These are phyloP conservation scores for Spea hammondii DNA, from an alignment of 2,797 vertebrate genomes.

Conservation along the genomic window DNA sequence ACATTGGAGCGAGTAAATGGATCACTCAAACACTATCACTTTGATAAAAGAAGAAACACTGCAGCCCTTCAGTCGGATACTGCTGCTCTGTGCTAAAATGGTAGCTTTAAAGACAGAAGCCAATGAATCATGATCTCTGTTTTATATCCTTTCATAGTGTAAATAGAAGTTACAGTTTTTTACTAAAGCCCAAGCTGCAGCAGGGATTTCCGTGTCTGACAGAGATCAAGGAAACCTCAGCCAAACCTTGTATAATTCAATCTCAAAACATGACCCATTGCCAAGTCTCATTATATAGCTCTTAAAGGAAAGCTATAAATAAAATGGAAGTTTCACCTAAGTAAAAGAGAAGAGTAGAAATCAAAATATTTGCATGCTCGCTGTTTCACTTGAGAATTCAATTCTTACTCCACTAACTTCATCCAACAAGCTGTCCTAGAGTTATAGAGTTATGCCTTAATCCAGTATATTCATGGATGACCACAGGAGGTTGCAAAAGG, in stretches of 20 bases:
- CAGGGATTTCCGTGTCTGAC: conserved; percentile 31
- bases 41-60: not conserved
- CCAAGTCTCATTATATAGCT: not conserved
- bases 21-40: not conserved
- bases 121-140: conserved; percentile 6
- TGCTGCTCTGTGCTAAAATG: conserved; percentile 2
- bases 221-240: conserved; percentile 25
- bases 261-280: not conserved
- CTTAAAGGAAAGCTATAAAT: too few species aligned
- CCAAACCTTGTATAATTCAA: not conserved
- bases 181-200: conserved; percentile 7
- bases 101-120: conserved; percentile 20
- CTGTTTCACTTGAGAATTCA: too few species aligned
- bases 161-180: conserved; percentile 33
- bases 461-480: too few species aligned
- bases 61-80: conserved; percentile 10
- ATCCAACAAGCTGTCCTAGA: too few species aligned
- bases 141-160: conserved; percentile 26
- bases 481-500: too few species aligned
- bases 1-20: too few species aligned
- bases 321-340: too few species aligned
- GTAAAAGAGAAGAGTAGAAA: too few species aligned
- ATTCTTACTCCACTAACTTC: too few species aligned
- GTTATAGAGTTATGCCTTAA: too few species aligned
- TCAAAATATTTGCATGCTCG: too few species aligned